Conservation (phyloP, 1,140 invertebrate species). For the Phenacoccus solenopsis region DNA sequence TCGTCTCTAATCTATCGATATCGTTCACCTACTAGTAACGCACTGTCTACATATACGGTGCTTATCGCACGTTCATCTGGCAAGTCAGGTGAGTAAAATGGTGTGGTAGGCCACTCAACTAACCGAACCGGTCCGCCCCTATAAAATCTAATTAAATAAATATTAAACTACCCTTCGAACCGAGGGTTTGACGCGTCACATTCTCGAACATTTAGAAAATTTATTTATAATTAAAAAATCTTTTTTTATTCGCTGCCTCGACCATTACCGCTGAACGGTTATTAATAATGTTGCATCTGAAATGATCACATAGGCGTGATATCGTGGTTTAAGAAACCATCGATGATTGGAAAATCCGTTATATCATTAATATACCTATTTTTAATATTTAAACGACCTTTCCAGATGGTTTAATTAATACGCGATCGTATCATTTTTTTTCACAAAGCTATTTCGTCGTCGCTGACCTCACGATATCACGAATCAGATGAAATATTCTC, state of each 20-base stretch:
- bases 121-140: not conserved
- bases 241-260: not conserved
- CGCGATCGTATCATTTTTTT: not conserved
- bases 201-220: not conserved
- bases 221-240: not conserved
- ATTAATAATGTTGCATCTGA: not conserved
- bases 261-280: not conserved
- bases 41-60: too few species aligned
- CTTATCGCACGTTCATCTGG: not conserved
- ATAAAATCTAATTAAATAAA: not conserved
- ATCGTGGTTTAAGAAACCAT: not conserved
- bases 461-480: not conserved
- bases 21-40: too few species aligned
- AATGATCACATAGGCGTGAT: not conserved
- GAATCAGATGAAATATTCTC: not conserved
- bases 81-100: not conserved
- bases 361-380: not conserved
- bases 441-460: not conserved
- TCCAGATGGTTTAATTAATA: not conserved
- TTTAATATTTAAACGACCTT: too few species aligned
- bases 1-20: too few species aligned
- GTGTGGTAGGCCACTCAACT: not conserved
- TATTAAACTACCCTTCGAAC: not conserved
- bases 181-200: not conserved
- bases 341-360: not conserved